Base-by-base conservation (phyloP, 2,113 vertebrate genomes). In the Stegostoma tigrinum region DNA sequence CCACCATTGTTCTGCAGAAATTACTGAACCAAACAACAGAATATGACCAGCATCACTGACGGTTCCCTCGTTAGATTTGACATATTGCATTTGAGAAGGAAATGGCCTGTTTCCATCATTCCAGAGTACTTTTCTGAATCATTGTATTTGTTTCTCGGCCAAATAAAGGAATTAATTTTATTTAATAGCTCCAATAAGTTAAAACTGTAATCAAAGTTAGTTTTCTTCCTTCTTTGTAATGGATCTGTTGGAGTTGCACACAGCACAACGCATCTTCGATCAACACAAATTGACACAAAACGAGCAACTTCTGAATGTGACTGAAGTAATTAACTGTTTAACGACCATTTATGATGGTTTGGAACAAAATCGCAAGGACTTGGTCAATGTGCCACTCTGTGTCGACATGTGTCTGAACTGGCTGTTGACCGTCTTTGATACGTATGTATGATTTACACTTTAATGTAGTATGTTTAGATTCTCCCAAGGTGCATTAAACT, bases 311-410 rank as follows among this genome's bases (percentile, higher is more conserved):
- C 97, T 99, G 48, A 97, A 98, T 2, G 98, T 99, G 64, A 98
- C 99, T 2, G 99, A 99, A 72, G 97, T 99, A 96, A 98, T 99
- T 97, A 98, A 98, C 97, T 98, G 98, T 96, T 98, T 99, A 97
- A 99, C 98, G 7, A 98, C 98, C 48, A 97, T 98, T 95, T 99
- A 99, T 30, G 98, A 98, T 12, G 98, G n/a, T n/a, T n/a, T n/a
- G n/a, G n/a, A n/a, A n/a, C n/a, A n/a, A n/a, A n/a, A n/a, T n/a
- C n/a, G n/a, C n/a, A n/a, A n/a, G n/a, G n/a, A n/a, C n/a, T n/a
- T n/a, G n/a, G n/a, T n/a, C n/a, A n/a, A n/a, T n/a, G n/a, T n/a
- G n/a, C n/a, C n/a, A n/a, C n/a, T n/a, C n/a, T n/a, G n/a, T n/a
- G n/a, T n/a, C n/a, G n/a, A n/a, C n/a, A n/a, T n/a, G n/a, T n/a